Conservation (phyloP, 2,888 invertebrate species). For the Nemoura dubitans region DNA sequence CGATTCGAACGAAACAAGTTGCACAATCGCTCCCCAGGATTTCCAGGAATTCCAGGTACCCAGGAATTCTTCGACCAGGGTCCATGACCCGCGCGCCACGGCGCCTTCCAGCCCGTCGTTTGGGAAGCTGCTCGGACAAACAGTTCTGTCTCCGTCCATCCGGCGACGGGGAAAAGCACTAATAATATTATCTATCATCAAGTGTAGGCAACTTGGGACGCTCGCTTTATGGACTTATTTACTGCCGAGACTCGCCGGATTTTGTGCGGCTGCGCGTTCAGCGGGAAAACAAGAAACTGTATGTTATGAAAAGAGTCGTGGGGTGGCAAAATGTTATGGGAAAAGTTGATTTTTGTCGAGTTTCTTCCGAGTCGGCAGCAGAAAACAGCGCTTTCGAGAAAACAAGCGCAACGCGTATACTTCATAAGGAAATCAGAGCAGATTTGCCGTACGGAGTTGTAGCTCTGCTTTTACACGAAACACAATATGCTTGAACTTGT, state of each 20-base stretch:
- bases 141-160: background rate
- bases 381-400: background rate
- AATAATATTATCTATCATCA: conserved; percentile 12
- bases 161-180: background rate
- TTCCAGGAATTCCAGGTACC: too few species aligned
- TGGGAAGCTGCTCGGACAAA: too few species aligned
- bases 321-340: background rate
- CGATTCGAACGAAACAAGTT: too few species aligned
- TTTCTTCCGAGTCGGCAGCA: background rate
- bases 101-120: too few species aligned
- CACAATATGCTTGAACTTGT: too few species aligned
- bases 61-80: too few species aligned
- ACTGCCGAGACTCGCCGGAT: background rate
- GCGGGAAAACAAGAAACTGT: background rate
- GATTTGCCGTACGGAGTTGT: background rate
- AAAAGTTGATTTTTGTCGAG: conserved; percentile 1
- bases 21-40: too few species aligned
- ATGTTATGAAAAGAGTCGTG: background rate
- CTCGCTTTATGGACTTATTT: background rate
- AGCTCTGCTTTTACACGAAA: background rate
- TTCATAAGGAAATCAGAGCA: background rate
- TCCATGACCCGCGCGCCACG: too few species aligned
- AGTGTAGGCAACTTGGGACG: background rate
- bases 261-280: background rate
- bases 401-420: too few species aligned